These are phyloP conservation scores for Oreonectes daqikongensis DNA, from an alignment of 2,797 vertebrate genomes.

Conservation along the genomic window DNA sequence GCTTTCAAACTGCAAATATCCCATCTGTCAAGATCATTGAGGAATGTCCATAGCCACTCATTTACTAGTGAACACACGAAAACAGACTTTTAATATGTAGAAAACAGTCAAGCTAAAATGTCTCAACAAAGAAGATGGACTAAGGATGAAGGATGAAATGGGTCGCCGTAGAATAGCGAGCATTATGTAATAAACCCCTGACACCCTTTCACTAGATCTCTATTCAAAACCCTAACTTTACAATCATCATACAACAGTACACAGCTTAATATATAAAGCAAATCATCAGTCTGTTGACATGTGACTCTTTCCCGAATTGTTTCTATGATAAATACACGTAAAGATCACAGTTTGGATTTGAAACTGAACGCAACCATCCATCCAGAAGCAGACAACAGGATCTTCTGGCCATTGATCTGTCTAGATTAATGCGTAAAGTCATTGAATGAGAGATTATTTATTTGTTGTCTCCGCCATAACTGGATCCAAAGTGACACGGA, in stretches of 20 bases:
- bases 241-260: background rate
- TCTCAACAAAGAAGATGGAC: background rate
- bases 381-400: too few relatives aligned
- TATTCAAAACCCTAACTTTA: conserved; percentile 4
- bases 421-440: background rate
- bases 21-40: too few relatives aligned
- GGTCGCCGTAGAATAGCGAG: too few relatives aligned
- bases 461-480: background rate
- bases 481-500: background rate
- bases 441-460: background rate
- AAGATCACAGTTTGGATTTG: background rate
- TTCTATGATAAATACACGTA: background rate
- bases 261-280: conserved; percentile 4
- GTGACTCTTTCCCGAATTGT: background rate
- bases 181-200: background rate
- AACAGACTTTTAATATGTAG: background rate
- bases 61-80: background rate
- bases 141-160: background rate
- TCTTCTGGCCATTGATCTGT: too few relatives aligned
- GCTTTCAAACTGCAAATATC: too few relatives aligned
- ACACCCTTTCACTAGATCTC: background rate
- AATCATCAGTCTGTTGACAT: background rate
- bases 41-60: too few relatives aligned
- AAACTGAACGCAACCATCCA: background rate
- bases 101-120: background rate